Evolutionary conservation across 2,888 invertebrate genomes (phyloP).

Genomic region (Nasonovia ribisnigri): DNA sequence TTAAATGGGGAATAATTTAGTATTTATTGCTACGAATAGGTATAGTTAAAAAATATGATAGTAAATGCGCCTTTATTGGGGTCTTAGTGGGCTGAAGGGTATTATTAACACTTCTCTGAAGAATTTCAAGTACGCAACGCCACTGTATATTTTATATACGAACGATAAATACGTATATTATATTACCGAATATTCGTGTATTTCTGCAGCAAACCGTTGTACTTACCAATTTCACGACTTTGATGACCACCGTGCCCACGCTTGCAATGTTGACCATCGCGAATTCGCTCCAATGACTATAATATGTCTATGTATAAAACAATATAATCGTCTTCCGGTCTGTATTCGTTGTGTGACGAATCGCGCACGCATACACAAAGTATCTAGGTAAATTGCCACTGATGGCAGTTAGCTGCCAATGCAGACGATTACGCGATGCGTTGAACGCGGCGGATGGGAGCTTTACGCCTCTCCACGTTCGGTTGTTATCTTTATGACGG

Average conservation of each 20-base stretch:
- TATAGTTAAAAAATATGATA: neutral
- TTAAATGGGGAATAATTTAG: neutral
- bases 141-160: neutral
- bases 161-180: neutral
- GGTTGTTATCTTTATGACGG: constrained; percentile 39
- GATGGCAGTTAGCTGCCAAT: neutral
- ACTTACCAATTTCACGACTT: constrained; percentile 86
- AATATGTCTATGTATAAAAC: neutral
- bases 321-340: neutral
- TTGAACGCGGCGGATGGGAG: neutral
- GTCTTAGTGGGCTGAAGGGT: neutral
- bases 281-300: neutral
- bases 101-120: neutral
- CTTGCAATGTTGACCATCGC: constrained; percentile 84
- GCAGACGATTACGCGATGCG: neutral
- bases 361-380: neutral
- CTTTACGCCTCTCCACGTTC: neutral
- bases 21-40: neutral
- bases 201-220: constrained; percentile 67
- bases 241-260: constrained; percentile 84
- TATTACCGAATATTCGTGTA: neutral
- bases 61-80: neutral
- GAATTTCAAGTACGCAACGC: neutral
- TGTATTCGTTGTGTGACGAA: neutral
- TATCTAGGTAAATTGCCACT: neutral